Evolutionary conservation across 1,140 invertebrate genomes (phyloP), one percentile per base, ranked within the genome.

Genomic region (Dendroctonus valens): DNA sequence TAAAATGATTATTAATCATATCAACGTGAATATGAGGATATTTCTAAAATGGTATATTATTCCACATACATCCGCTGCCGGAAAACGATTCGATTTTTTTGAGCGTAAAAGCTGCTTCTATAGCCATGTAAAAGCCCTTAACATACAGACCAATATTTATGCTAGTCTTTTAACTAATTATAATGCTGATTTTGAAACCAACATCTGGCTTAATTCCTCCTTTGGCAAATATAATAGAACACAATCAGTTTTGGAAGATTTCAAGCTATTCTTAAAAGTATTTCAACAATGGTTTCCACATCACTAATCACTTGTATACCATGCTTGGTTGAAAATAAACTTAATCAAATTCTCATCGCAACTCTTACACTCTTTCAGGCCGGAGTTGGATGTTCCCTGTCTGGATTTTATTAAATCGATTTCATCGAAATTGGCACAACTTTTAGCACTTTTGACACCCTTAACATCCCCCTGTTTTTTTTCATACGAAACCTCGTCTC

Each of bases 261-360:
- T 54, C 5, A 54, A 37, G 26, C 7, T 9, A 12, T 7, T 7
- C 26, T 50, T 14, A 50, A 11, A 12, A 9, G 26, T 26, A 37
- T 7, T 40, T 69, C 83, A 89, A 90, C 86, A 62, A 87, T 86
- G 50, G 87, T 89, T 73, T 90, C 88, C 41, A 86, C 87, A 74
- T 89, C 87, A 72, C 87, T 89, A 37, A 90, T 88, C 41, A 90
- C 86, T 74, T 89, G 86, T 69, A 90, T 88, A 11, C 87, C 87
- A 69, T 89, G 86, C 72, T 89, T 86, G 4, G 87, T n/a, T 88
- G 48, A 89, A 80, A 72, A 89, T 88, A 78, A 88, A 83, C 70
- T 87, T 85, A 7, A 88, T 85, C 41, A 85, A 83, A 75, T 88
- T 87, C 67, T 86, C 86, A 68, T 87, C 85, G 65, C 83, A 84